Percentiles rank a stretch among this genome's conserved stretches.
Evolutionary conservation across 2,797 vertebrate species (phyloP).

Genomic region (Okamejei kenojei): DNA sequence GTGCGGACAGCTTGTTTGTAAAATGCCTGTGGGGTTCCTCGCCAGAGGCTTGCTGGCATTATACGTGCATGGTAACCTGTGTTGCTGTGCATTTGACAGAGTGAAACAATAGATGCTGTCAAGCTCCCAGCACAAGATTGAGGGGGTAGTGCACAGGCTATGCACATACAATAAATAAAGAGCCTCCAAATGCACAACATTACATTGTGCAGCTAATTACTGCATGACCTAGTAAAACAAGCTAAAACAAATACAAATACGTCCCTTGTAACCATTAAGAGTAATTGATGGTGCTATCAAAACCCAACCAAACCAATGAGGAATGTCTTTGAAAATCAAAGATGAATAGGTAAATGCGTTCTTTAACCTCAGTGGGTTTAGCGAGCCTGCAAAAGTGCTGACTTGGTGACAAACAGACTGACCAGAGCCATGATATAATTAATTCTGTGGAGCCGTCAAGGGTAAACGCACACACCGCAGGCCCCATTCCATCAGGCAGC

Average conservation of each 20-base stretch:
- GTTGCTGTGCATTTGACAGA: slow-evolving; percentile 18
- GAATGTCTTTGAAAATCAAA: slow-evolving; percentile 58
- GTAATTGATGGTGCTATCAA: slow-evolving; percentile 69
- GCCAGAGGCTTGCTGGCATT: neutral
- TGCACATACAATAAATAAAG: slow-evolving; percentile 38
- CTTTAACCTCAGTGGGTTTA: slow-evolving; percentile 51
- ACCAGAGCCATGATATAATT: slow-evolving; percentile 50
- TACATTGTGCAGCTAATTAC: slow-evolving; percentile 59
- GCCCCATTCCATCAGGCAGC: slow-evolving; percentile 20
- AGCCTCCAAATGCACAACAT: slow-evolving; percentile 45
- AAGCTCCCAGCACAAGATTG: slow-evolving; percentile 38
- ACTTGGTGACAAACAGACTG: slow-evolving; percentile 71
- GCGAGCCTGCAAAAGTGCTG: slow-evolving; percentile 59
- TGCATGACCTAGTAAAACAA: slow-evolving; percentile 64
- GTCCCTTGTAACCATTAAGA: slow-evolving; percentile 66
- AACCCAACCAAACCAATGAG: slow-evolving; percentile 62
- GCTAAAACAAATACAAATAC: slow-evolving; percentile 66
- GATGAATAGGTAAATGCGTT: slow-evolving; percentile 74
- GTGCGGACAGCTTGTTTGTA: neutral
- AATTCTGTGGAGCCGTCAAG: slow-evolving; percentile 19
- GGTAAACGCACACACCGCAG: neutral
- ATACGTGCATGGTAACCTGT: neutral
- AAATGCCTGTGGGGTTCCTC: neutral
- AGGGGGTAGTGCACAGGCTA: slow-evolving; percentile 34
- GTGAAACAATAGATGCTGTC: slow-evolving; percentile 31